Base-by-base conservation (phyloP, 2,888 invertebrate genomes). In the Luperina nickerlii region DNA sequence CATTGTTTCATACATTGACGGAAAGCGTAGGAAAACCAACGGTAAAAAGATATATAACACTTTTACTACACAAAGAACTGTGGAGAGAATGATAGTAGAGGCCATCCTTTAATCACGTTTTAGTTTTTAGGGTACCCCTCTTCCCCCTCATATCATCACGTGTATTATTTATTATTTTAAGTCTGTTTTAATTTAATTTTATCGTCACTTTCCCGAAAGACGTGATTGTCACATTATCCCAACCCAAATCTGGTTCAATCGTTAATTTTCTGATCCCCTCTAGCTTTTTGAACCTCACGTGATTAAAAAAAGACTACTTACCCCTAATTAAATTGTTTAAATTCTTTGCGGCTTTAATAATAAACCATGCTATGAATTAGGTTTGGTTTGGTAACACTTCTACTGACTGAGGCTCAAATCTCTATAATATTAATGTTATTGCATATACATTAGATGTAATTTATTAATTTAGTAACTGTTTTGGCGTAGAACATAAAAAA, bases 341-440 rank as follows among this genome's bases (percentile, higher is more conserved):
- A 15, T 15, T 69, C 27, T 69, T 48, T 48, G 20, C 13, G 32
- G 32, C 7, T 27, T 20, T 32, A 51, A 13, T 32, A 27, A 20
- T 20, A 51, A 24, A 70, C 24, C 24, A 70, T 54, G 51, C 24
- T 32, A 24, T 13, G 13, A 51, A 70, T 54, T 32, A 0, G 8
- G 13, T 69, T 51, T 51, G 8, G 13, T 69, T 51, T 69, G 27
- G 20, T 69, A 69, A 32, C 2, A 69, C 32, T 57, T 20, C 4
- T 20, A 69, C 24, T 65, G 66, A 81, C 60, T 77, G 82, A 82
- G n/a, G 38, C 32, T 62, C 15, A 38, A 76, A 76, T 81, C 15
- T 80, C 2, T 6, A n/a, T 66, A 24, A 15, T 70, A 15, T 24
- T 9, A 54, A 15, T 54, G 13, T 32, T 69, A 8, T 51, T 51